A percentile compares a stretch with the other conserved stretches of the same genome.
Conservation (phyloP, 2,888 invertebrate genomes). For the Tachystola acroxantha region DNA sequence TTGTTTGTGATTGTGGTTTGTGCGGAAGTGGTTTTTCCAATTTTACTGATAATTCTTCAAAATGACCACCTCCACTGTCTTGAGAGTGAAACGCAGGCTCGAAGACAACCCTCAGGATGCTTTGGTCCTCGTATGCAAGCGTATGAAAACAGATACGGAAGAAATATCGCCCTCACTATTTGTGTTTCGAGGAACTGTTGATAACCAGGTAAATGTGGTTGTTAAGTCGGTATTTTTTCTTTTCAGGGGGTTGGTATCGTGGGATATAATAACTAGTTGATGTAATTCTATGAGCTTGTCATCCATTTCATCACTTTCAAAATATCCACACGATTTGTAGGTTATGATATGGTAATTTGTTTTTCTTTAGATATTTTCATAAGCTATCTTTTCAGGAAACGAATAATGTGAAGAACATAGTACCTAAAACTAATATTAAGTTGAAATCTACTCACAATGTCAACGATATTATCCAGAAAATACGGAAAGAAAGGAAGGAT, state of each 20-base stretch:
- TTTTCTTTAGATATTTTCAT: no score
- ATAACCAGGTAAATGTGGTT: constrained; percentile 79
- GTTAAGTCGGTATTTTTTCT: no score
- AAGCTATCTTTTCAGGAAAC: constrained; percentile 47
- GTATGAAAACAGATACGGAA: constrained; percentile 76
- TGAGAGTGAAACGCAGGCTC: constrained; percentile 85
- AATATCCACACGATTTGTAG: no score
- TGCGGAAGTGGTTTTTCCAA: background rate
- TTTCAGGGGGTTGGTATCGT: no score
- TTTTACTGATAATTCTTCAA: background rate
- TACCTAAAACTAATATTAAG: constrained; percentile 45
- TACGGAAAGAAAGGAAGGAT: constrained; percentile 57
- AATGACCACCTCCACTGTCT: constrained; percentile 77
- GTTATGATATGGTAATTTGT: no score
- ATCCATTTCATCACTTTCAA: no score
- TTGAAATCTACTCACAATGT: constrained; percentile 45
- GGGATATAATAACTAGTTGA: no score
- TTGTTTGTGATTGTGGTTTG: no score
- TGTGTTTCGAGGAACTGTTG: constrained; percentile 85
- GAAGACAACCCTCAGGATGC: constrained; percentile 85
- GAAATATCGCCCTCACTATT: constrained; percentile 80
- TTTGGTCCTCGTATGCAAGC: constrained; percentile 84
- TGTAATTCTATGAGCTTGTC: no score
- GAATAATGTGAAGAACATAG: constrained; percentile 42
- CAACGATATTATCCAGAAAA: constrained; percentile 54